These are phyloP conservation scores for Cairina moschata DNA, from an alignment of 2,113 vertebrate species.

Conservation along the genomic window DNA sequence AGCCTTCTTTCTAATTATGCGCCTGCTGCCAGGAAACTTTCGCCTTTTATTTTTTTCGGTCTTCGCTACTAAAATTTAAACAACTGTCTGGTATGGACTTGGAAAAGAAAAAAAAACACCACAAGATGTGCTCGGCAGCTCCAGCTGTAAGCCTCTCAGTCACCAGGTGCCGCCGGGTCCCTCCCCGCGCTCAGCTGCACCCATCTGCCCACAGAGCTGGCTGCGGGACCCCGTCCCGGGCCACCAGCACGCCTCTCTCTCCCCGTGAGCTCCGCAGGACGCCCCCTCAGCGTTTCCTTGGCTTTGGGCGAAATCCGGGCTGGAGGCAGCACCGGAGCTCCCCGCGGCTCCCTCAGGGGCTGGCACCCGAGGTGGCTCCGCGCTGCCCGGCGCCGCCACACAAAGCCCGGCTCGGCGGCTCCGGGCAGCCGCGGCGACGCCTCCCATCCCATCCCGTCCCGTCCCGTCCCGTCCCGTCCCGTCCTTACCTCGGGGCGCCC, in stretches of 20 bases:
- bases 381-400: too few species aligned
- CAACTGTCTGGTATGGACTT: neutral
- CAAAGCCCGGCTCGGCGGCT: too few species aligned
- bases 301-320: too few species aligned
- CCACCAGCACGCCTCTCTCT: neutral
- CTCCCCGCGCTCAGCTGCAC: neutral
- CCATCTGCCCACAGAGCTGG: neutral
- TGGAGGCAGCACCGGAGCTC: too few species aligned
- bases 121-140: neutral
- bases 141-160: neutral
- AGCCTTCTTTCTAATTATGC: conserved; percentile 56
- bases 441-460: too few species aligned
- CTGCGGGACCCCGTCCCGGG: neutral
- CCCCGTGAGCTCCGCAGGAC: neutral
- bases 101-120: neutral
- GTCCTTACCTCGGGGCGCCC: too few species aligned
- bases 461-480: too few species aligned
- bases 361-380: too few species aligned
- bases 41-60: neutral
- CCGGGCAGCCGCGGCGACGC: too few species aligned
- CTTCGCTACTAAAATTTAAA: conserved; percentile 41
- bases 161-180: conserved; percentile 27
- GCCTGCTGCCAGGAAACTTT: conserved; percentile 62
- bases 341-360: too few species aligned
- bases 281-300: neutral